A percentile compares a stretch with the other conserved stretches of the same genome.
Conservation (phyloP, 2,888 invertebrate species). For the Thumatha senex region DNA sequence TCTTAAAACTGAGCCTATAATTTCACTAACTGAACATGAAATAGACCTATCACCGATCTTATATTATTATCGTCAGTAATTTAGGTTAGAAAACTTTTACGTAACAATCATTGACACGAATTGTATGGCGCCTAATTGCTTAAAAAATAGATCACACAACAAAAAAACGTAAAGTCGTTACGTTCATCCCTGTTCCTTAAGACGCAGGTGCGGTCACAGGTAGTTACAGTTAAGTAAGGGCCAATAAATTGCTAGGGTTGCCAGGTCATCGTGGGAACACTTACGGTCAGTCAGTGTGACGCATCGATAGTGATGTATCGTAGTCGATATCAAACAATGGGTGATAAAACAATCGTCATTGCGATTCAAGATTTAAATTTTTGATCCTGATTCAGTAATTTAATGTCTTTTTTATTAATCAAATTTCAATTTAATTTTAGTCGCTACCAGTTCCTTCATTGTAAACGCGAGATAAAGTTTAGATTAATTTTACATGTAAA, state of each 20-base stretch:
- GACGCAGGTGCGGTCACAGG: slow-evolving; percentile 78
- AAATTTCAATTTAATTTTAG: too few species aligned
- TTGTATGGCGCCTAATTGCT: slow-evolving; percentile 7
- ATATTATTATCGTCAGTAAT: too few species aligned
- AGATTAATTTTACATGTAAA: too few species aligned
- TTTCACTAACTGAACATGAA: too few species aligned
- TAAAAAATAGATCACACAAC: slow-evolving; percentile 18
- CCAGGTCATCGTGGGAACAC: slow-evolving; percentile 79
- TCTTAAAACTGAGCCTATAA: too few species aligned
- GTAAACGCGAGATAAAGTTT: too few species aligned
- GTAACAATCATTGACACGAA: neutral
- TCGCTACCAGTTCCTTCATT: too few species aligned
- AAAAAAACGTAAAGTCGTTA: slow-evolving; percentile 4
- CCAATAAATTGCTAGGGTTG: slow-evolving; percentile 73
- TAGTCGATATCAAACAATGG: slow-evolving; percentile 27
- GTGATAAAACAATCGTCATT: slow-evolving; percentile 1
- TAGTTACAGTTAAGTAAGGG: slow-evolving; percentile 67
- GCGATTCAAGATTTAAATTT: slow-evolving; percentile 4
- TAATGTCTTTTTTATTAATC: neutral
- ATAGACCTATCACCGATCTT: too few species aligned
- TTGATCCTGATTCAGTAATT: neutral
- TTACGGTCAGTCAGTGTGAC: slow-evolving; percentile 66
- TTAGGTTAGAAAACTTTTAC: too few species aligned
- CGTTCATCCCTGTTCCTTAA: slow-evolving; percentile 65
- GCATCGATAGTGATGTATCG: slow-evolving; percentile 43